phyloP scores from a whole-genome alignment of 2,797 vertebrate species.

The Esox lucius region DNA sequence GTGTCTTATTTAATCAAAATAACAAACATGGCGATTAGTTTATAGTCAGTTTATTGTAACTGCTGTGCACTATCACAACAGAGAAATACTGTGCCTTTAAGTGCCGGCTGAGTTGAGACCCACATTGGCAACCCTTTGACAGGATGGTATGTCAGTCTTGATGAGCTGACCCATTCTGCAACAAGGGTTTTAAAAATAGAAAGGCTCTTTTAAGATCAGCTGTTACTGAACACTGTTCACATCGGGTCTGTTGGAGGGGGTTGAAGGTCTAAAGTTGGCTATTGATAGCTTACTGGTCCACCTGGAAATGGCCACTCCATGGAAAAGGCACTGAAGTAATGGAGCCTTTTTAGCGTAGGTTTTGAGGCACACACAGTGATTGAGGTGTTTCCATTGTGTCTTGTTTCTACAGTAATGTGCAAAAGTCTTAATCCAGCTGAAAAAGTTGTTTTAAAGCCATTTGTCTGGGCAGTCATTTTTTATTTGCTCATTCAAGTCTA shows the following conservation, averaged over 20 bases:
- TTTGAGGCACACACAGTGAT: not conserved
- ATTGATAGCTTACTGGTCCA: conserved; percentile 25
- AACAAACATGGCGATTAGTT: too few relatives aligned
- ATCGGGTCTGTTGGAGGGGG: conserved; percentile 37
- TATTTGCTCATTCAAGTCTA: too few relatives aligned
- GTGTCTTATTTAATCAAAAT: too few relatives aligned
- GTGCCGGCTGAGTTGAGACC: conserved; percentile 41
- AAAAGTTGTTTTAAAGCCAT: too few relatives aligned
- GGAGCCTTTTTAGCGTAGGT: not conserved
- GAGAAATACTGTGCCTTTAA: conserved; percentile 56
- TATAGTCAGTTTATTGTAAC: too few relatives aligned
- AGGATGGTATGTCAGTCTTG: conserved; percentile 63
- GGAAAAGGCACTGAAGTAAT: not conserved
- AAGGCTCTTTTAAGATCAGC: conserved; percentile 68
- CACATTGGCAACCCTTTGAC: conserved; percentile 50
- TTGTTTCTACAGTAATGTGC: not conserved
- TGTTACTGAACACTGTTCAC: conserved; percentile 67
- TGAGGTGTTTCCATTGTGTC: not conserved
- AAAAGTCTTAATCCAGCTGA: not conserved
- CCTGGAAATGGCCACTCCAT: conserved; percentile 1
- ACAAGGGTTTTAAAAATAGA: conserved; percentile 77
- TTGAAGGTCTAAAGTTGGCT: conserved; percentile 13
- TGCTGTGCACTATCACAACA: too few relatives aligned
- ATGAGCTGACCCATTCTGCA: conserved; percentile 68
- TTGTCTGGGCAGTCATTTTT: too few relatives aligned